Conservation (phyloP, 53 echinoderm and acorn worm genomes). For the Actinopyga echinites region DNA sequence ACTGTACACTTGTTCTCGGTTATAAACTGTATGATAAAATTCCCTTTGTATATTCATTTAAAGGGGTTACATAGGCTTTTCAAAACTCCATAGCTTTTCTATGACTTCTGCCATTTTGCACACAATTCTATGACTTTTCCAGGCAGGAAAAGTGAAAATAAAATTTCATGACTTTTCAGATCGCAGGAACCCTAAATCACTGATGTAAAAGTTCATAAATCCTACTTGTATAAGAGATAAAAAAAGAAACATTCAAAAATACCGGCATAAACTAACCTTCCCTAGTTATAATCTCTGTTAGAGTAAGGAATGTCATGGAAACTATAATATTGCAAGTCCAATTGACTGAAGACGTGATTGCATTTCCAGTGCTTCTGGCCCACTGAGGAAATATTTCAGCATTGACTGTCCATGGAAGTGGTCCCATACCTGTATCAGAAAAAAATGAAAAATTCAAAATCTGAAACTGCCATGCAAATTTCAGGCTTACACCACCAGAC, state of each 20-base stretch:
- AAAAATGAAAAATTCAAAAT: no score
- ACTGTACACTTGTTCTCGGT: no score
- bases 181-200: neutral
- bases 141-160: no score
- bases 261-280: conserved; percentile 58
- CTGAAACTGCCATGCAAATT: no score
- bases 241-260: neutral
- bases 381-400: conserved; percentile 97
- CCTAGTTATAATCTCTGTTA: conserved; percentile 84
- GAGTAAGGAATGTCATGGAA: conserved; percentile 96
- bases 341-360: conserved; percentile 70
- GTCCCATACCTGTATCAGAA: conserved; percentile 79
- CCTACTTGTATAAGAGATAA: neutral
- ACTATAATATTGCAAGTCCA: conserved; percentile 91
- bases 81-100: no score
- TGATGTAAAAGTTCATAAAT: neutral
- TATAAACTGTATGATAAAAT: no score
- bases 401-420: conserved; percentile 97
- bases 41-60: no score
- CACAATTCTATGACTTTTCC: no score
- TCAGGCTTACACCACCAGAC: no score
- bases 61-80: no score
- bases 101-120: no score
- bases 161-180: no score
- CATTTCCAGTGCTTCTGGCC: conserved; percentile 92